Evolutionary conservation across 2,797 vertebrate genomes (phyloP), one percentile per base, ranked within the genome.

Genomic region (Orientallactaga sibirica): DNA sequence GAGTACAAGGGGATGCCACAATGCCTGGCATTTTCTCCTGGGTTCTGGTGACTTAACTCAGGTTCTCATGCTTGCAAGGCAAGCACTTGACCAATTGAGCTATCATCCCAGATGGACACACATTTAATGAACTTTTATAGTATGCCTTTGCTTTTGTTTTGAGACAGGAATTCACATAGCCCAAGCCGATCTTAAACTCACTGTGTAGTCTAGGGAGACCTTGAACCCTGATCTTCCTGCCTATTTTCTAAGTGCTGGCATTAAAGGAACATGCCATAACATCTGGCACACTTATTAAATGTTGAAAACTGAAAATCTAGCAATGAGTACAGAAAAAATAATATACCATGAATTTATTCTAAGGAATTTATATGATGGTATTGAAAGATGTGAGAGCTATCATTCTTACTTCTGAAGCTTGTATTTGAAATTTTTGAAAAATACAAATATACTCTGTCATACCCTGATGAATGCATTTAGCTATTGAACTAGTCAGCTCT

Each of bases 391-490:
- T 1, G 5, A 66, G 1, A 85, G 43, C 27, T 7, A 33, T 33
- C 52, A 84, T 67, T 82, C 25, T 88, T 55, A 14, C 37, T 19
- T 88, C 33, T 64, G 83, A 86, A 22, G 16, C 24, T 77, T 88
- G 0, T 41, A 90, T 83, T 90, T 20, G 37, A 93, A 73, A 62
- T 79, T 76, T 55, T 90, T 84, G 76, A 24, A 73, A 92, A 94
- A 76, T 68, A n/a, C 8, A 90, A 88, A 81, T 80, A 73, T 3
- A 86, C 2, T 88, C 5, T 80, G 3, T 91, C 20, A 43, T 41
- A 77, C 1, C 22, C 64, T 81, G 48, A 90, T 52, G 61, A 91
- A 33, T 84, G 24, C 33, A 33, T 75, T 93, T 87, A 91, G 75
- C 73, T 93, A 78, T 20, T 84, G 67, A 92, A 92, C 33, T 52